Conservation (phyloP, 2,888 invertebrate genomes). For the Cheilosia variabilis region DNA sequence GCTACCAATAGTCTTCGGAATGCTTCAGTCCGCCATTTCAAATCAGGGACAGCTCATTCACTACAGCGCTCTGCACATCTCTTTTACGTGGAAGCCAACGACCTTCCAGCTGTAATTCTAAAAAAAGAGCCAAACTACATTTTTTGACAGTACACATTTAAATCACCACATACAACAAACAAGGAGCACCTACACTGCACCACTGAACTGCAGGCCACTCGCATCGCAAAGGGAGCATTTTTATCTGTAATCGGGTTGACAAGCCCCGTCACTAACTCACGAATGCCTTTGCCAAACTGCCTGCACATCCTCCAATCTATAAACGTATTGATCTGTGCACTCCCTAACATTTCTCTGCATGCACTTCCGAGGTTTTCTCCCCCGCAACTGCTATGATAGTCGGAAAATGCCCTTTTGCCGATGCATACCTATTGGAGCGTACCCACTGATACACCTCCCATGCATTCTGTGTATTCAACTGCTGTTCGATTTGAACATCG, state of each 20-base stretch:
- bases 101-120: no score
- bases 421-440: constrained; percentile 54
- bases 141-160: no score
- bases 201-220: neutral
- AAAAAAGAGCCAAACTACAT: no score
- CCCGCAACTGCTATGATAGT: neutral
- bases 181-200: neutral
- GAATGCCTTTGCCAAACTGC: neutral
- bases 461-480: neutral
- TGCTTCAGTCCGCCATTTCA: no score
- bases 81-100: no score
- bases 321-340: neutral
- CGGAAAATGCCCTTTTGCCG: constrained; percentile 50
- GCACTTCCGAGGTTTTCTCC: neutral
- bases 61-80: no score
- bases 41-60: no score
- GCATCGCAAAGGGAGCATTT: neutral
- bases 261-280: constrained; percentile 13
- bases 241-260: constrained; percentile 7
- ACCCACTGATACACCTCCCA: constrained; percentile 47
- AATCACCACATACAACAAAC: neutral
- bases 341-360: neutral
- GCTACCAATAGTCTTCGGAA: no score
- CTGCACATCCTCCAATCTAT: neutral
- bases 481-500: constrained; percentile 22